Evolutionary conservation across 2,113 vertebrate genomes (phyloP).

Genomic region (Passerina amoena): DNA sequence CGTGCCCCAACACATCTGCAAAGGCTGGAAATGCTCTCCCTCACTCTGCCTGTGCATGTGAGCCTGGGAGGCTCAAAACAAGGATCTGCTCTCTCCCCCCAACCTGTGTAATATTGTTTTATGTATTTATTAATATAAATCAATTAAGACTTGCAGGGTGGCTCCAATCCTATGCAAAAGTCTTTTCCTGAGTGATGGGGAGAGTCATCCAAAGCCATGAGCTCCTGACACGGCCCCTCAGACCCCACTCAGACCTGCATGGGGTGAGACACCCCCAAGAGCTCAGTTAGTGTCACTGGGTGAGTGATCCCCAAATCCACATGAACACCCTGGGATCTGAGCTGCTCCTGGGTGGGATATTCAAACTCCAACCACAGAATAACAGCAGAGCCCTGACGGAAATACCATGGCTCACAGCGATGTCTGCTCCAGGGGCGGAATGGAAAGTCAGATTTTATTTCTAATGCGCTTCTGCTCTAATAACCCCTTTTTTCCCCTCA

Average conservation of each 20-base stretch:
- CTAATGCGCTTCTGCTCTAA: constrained; percentile 42
- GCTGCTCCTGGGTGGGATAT: not conserved
- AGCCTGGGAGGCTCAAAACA: accelerated
- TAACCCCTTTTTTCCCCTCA: not conserved
- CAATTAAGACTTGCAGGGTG: not conserved
- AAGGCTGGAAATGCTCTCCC: not conserved
- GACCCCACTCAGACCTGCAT: accelerated
- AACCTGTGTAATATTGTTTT: not conserved
- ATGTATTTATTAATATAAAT: not conserved
- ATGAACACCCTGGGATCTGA: not conserved
- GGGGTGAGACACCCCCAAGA: not conserved
- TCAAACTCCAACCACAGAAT: not conserved
- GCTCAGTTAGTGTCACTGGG: not conserved
- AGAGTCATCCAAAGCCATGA: not conserved
- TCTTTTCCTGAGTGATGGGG: not conserved
- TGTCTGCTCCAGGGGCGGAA: not conserved
- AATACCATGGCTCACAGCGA: not conserved
- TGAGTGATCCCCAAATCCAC: not conserved
- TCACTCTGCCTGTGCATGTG: accelerated
- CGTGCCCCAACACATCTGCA: accelerated
- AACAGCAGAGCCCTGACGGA: not conserved
- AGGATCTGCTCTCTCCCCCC: not conserved
- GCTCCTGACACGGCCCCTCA: not conserved
- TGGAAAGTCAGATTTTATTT: not conserved
- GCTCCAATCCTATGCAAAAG: not conserved